Base-by-base conservation (phyloP, 2,797 vertebrate genomes). In the Chromis chromis region DNA sequence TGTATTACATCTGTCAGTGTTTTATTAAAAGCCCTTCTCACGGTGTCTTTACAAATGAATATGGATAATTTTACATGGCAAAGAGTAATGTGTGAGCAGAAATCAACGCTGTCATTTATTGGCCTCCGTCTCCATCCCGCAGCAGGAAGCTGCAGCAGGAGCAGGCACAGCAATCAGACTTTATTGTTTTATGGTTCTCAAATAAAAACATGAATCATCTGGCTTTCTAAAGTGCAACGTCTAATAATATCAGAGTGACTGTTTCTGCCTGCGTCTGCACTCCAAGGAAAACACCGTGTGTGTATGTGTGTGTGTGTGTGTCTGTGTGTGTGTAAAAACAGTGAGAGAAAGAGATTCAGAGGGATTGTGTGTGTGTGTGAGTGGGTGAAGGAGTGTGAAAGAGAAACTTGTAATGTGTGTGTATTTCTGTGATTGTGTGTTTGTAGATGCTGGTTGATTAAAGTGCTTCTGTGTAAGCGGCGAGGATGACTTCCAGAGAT, bases 121-220 rank as follows among this genome's bases (percentile, higher is more conserved):
- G 81, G 86, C 73, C 83, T 82, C 69, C 10, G 62, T 88, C 85
- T 79, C n/a, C 83, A 79, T 78, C 65, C 76, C 46, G 42, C 62
- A 25, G 71, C 83, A 85, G 83, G 81, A 89, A 64, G 79, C 80
- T 28, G 81, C 75, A 72, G 62, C 58, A 66, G 70, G 57, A 78
- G 52, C 72, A 56, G 69, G 67, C 57, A 21, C 36, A 31, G 80
- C 89, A 86, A 83, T 90, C 86, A 84, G 49, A 55, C 77, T 86
- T 89, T 88, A 92, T 92, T 91, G 89, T 92, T 93, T 94, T 93
- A 94, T 86, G 82, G 91, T 88, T 83, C 79, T 84, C 88, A 91
- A 91, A 93, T 94, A 93, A 94, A 94, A 93, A 88, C 91, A 91
- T 90, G 86, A 93, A 91, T 90, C 91, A 91, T 91, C 79, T 79